Conservation (phyloP, 2,113 vertebrate species). For the Lipophrys pholis region DNA sequence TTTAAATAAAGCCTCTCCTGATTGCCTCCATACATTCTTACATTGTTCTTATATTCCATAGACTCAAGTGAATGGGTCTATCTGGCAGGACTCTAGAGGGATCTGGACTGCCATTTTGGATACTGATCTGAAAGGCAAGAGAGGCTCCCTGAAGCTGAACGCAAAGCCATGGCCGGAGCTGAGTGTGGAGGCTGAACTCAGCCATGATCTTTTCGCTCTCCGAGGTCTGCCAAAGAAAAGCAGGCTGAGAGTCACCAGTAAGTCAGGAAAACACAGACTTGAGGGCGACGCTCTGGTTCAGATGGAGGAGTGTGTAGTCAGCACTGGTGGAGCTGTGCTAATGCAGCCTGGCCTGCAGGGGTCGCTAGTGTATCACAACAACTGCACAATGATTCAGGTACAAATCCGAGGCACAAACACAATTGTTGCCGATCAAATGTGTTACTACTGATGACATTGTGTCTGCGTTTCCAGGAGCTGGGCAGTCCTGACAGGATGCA, state of each 20-base stretch:
- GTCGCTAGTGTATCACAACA: constrained; percentile 80
- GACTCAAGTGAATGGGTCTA: constrained; percentile 77
- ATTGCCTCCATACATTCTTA: too few species aligned
- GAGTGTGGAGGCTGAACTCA: constrained; percentile 72
- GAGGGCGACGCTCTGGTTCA: constrained; percentile 62
- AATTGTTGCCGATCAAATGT: background rate
- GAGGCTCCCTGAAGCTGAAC: constrained; percentile 70
- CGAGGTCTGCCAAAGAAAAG: constrained; percentile 69
- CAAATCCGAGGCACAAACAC: too few species aligned
- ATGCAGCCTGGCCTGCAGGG: constrained; percentile 78
- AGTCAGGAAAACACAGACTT: constrained; percentile 52
- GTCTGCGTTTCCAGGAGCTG: constrained; percentile 72
- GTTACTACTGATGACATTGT: background rate
- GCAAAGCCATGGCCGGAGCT: constrained; percentile 70
- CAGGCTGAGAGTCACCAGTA: constrained; percentile 69
- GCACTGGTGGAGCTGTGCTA: constrained; percentile 71
- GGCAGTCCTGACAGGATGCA: constrained; percentile 80
- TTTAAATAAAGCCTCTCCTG: too few species aligned
- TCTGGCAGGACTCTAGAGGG: constrained; percentile 67
- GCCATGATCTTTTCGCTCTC: constrained; percentile 73
- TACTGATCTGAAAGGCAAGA: constrained; percentile 55
- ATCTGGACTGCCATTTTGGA: constrained; percentile 61
- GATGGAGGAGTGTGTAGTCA: constrained; percentile 73
- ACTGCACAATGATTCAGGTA: constrained; percentile 83
- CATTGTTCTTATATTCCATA: constrained; percentile 54